Base-by-base conservation (phyloP, 2,888 invertebrate genomes). In the Lasioglossum calceatum region DNA sequence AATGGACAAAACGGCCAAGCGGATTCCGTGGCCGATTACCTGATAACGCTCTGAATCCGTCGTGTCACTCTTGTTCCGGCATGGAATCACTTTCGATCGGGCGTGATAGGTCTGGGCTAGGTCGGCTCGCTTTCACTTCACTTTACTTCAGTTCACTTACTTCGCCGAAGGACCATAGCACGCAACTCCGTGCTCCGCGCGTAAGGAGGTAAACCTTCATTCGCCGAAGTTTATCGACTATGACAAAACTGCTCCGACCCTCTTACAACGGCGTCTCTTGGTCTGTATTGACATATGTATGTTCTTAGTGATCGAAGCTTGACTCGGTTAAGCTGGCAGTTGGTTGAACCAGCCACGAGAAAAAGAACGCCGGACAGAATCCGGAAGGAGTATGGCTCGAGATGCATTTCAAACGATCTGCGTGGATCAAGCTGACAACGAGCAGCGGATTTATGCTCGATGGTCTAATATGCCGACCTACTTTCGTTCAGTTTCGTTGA, bases 1-100 rank as follows among this genome's bases (percentile, higher is more conserved):
- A 86, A 87, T 80, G 82, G 83, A 74, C 87, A 88, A 87, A 87
- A 90, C 79, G 88, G 87, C 84, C 82, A 32, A 54, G 79, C 79
- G 89, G 78, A 90, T 89, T 88, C 84, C 83, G 58, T n/a, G 32
- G 79, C 81, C 50, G 88, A 85, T 89, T 82, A 81, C 78, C 54
- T 82, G 81, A 87, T 77, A 88, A 88, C 87, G 72, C 79, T 67
- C 67, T 19, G 67, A 47, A 87, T 67, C 82, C 84, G 71, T 64
- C 84, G 82, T 75, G 83, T 83, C 78, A 67, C 42, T 36, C n/a
- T 39, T 61, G 77, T 64, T 70, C 81, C 50, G 58, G 64, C 72
- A 32, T 61, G 58, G 61, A 78, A 87, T 82, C 87, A 61, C 75
- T 82, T 73, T 71, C 77, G 75, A 90, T 89, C 77, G 54, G 32